Conservation (phyloP, 2,113 vertebrate genomes). For the Menidia beryllina region DNA sequence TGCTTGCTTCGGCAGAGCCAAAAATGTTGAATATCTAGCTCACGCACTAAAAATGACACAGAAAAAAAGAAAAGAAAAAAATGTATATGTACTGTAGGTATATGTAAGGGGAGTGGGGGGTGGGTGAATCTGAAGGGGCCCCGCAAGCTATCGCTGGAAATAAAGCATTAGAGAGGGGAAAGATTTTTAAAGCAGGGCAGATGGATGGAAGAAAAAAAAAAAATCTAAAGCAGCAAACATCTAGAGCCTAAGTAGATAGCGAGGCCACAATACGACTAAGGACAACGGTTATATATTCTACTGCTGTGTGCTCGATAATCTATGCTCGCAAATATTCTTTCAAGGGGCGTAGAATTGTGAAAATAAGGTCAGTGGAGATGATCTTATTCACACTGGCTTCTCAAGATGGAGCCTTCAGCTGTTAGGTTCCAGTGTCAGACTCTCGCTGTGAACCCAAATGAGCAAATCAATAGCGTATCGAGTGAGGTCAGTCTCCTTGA, state of each 20-base stretch:
- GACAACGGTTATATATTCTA: neutral
- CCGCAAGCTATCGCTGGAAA: conserved; percentile 26
- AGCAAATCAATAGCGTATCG: conserved; percentile 77
- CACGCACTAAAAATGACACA: conserved; percentile 36
- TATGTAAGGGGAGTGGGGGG: conserved; percentile 12
- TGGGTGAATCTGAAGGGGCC: conserved; percentile 5
- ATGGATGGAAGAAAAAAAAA: conserved; percentile 30
- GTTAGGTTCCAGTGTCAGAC: conserved; percentile 67
- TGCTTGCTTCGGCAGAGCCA: conserved; percentile 72
- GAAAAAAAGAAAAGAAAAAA: no score
- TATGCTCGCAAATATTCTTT: neutral
- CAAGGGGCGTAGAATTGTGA: conserved; percentile 7
- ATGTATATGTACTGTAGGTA: no score
- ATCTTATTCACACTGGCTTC: conserved; percentile 59
- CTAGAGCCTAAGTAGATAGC: no score
- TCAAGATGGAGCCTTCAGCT: conserved; percentile 71
- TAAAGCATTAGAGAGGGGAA: conserved; percentile 37
- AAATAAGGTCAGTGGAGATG: conserved; percentile 41
- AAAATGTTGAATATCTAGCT: conserved; percentile 68
- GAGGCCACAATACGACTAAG: neutral
- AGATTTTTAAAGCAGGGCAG: conserved; percentile 4
- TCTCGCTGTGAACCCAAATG: conserved; percentile 71
- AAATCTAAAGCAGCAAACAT: no score
- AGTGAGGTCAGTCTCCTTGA: conserved; percentile 77
- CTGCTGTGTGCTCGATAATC: neutral